These are phyloP conservation scores for Cheumatopsyche charites DNA, from an alignment of 1,140 invertebrate species.

Conservation along the genomic window DNA sequence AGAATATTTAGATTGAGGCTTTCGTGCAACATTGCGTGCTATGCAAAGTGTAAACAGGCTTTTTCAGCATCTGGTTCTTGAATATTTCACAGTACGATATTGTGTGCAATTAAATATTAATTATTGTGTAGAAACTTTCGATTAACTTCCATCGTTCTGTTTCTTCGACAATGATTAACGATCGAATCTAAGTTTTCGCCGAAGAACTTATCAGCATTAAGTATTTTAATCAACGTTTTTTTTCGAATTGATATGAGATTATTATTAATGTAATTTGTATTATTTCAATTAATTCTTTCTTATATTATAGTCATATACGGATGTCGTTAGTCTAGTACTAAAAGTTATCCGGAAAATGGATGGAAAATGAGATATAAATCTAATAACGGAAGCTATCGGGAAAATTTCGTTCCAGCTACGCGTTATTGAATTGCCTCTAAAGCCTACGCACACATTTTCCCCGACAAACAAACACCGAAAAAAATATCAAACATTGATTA, in stretches of 20 bases:
- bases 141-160: neutral
- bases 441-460: neutral
- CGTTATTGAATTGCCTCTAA: slow-evolving; percentile 8
- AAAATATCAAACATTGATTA: too few relatives aligned
- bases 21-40: too few relatives aligned
- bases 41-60: too few relatives aligned
- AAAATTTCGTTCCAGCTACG: slow-evolving; percentile 1
- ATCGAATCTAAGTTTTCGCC: too few relatives aligned
- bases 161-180: too few relatives aligned
- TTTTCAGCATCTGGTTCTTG: neutral
- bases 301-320: neutral
- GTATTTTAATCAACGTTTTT: too few relatives aligned
- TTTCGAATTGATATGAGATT: neutral
- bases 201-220: neutral
- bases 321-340: slow-evolving; percentile 1
- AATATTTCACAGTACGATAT: neutral
- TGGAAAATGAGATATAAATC: slow-evolving; percentile 25
- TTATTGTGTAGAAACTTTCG: neutral
- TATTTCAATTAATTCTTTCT: neutral
- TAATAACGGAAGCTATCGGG: slow-evolving; percentile 21
- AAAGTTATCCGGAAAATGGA: slow-evolving; percentile 10
- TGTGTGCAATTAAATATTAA: slow-evolving; percentile 18
- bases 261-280: too few relatives aligned
- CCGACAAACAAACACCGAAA: too few relatives aligned
- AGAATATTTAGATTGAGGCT: too few relatives aligned